Base-by-base conservation (phyloP, 2,888 invertebrate species). In the Polylopha cassiicola region DNA sequence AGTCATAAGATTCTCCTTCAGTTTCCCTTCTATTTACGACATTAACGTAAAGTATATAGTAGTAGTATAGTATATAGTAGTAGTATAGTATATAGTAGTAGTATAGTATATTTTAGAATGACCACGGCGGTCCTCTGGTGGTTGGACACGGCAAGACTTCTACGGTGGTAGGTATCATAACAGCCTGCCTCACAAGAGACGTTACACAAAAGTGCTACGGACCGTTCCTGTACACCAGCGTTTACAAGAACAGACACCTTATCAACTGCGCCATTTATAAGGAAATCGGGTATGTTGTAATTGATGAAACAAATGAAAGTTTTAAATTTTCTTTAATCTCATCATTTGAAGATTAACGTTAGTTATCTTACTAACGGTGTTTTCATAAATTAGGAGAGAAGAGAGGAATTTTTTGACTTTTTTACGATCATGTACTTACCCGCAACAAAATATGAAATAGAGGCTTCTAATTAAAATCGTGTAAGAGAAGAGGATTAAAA, bases 61-160 rank as follows among this genome's bases (percentile, higher is more conserved):
- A n/a, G n/a, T n/a, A n/a, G n/a, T n/a, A n/a, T n/a, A n/a, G n/a
- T n/a, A n/a, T n/a, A n/a, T n/a, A n/a, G n/a, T n/a, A n/a, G n/a
- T n/a, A n/a, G n/a, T n/a, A n/a, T n/a, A n/a, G n/a, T n/a, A n/a
- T n/a, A n/a, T n/a, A n/a, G n/a, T n/a, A n/a, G n/a, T n/a, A n/a
- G n/a, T 15, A 23, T 5, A 13, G 6, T 9, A 20, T 7, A 10
- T 47, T 46, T 1, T 43, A 84, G 84, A 82, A 84, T 30, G 84
- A 84, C 39, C 84, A 84, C 46, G 84, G 84, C 0, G 84, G 84
- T 0, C 84, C 84, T 0, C 49, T 84, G 0, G 56, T 82, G 0
- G 58, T 67, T 0, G 82, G 81, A 0, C 65, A 69, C 15, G 81
- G 81, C 1, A 60, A 57, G 2, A 64, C 59, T 1, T 51, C 81